Evolutionary conservation across 2,888 invertebrate genomes (phyloP).

Genomic region (Hyposoter didymator): DNA sequence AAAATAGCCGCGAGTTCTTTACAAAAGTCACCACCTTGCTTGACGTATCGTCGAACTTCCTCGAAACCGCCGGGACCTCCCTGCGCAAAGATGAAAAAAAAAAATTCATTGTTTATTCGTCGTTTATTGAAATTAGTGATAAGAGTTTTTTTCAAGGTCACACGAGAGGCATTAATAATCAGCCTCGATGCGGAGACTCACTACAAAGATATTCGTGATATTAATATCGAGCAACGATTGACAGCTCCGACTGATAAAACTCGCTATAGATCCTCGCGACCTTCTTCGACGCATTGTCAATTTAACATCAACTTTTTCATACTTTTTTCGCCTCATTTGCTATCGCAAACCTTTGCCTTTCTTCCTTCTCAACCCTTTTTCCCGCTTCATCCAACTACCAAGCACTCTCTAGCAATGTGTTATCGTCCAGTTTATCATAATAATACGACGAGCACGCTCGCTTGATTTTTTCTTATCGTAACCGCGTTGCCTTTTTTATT

Average conservation of each 20-base stretch:
- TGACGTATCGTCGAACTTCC: conserved; percentile 95
- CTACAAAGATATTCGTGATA: conserved; percentile 55
- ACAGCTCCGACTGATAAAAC: conserved; percentile 64
- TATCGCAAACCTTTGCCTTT: conserved; percentile 9
- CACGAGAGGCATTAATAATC: neutral
- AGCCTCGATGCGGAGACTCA: conserved; percentile 10
- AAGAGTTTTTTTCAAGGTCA: neutral
- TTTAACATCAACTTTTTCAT: neutral
- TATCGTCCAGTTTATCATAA: conserved; percentile 15
- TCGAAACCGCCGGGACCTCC: conserved; percentile 96
- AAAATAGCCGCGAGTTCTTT: conserved; percentile 95
- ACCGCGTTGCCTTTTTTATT: conserved; percentile 10
- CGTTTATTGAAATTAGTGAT: neutral
- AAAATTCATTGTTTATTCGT: neutral
- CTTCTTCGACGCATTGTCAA: conserved; percentile 44
- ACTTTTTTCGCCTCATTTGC: conserved; percentile 14
- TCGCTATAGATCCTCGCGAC: conserved; percentile 46
- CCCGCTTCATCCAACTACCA: conserved; percentile 47
- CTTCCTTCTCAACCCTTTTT: neutral
- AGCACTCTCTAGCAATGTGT: conserved; percentile 6
- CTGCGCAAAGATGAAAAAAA: conserved; percentile 85
- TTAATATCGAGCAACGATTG: conserved; percentile 57
- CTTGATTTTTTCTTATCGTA: neutral
- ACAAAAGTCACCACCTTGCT: conserved; percentile 97
- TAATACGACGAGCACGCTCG: conserved; percentile 8